These are phyloP conservation scores for Drosophila hamatofila DNA, from an alignment of 2,888 invertebrate species.

Conservation along the genomic window DNA sequence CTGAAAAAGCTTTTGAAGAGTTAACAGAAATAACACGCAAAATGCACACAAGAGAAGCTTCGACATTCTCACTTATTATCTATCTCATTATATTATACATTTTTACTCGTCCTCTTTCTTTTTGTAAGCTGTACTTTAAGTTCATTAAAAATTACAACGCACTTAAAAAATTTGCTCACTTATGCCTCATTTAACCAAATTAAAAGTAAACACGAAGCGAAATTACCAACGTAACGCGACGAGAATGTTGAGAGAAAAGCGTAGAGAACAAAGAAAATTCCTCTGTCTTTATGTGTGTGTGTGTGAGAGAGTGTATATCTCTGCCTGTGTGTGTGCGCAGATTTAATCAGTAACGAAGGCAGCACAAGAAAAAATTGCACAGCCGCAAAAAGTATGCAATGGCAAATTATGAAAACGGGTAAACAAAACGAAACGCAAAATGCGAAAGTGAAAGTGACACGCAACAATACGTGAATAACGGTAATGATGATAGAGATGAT, in stretches of 20 bases:
- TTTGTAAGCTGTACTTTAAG: conserved; percentile 45
- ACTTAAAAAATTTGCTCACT: conserved; percentile 75
- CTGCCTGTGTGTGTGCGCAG: conserved; percentile 21
- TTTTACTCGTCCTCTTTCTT: neutral
- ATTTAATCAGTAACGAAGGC: conserved; percentile 62
- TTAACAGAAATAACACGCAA: conserved; percentile 9
- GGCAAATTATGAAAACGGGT: conserved; percentile 59
- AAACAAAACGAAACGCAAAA: conserved; percentile 39
- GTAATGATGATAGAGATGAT: conserved; percentile 7
- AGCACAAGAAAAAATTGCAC: conserved; percentile 32
- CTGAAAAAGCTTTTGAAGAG: neutral
- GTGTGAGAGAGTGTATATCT: neutral
- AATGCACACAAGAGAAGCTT: conserved; percentile 9
- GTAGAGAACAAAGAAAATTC: conserved; percentile 29
- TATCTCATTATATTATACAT: conserved; percentile 21
- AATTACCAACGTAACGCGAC: conserved; percentile 49
- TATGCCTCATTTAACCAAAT: conserved; percentile 80
- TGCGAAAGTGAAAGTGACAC: conserved; percentile 68
- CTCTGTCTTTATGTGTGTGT: conserved; percentile 3
- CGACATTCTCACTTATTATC: conserved; percentile 26
- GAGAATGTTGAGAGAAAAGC: conserved; percentile 31
- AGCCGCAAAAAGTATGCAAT: conserved; percentile 74
- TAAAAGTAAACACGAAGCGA: conserved; percentile 75
- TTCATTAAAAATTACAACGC: conserved; percentile 77
- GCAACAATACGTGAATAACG: conserved; percentile 26